These are phyloP conservation scores for Urosaurus nigricauda DNA, from an alignment of 2,797 vertebrate species.

Conservation along the genomic window DNA sequence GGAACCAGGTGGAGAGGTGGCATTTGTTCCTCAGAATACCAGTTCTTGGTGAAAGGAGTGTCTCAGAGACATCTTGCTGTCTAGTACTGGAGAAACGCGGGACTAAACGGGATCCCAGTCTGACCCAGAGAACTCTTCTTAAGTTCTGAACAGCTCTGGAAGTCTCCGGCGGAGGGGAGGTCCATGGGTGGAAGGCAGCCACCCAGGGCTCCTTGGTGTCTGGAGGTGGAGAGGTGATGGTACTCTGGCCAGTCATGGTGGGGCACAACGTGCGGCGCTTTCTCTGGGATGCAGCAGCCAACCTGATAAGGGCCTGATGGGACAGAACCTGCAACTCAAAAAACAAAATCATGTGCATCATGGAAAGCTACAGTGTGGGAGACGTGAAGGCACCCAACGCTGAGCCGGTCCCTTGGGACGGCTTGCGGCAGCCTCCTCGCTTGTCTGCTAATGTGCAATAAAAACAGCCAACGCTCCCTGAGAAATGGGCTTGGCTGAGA, in stretches of 20 bases:
- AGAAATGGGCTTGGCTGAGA: neutral
- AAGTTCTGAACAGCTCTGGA: neutral
- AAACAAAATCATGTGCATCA: neutral
- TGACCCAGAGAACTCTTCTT: neutral
- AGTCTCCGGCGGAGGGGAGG: neutral
- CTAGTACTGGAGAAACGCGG: neutral
- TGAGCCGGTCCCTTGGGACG: neutral
- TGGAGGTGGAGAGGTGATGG: neutral
- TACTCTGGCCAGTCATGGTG: neutral
- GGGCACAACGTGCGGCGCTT: neutral
- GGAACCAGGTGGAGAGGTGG: too few relatives aligned
- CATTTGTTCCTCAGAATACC: neutral
- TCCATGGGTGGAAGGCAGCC: neutral
- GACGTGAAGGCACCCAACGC: neutral
- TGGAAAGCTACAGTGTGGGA: neutral
- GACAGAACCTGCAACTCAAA: constrained; percentile 24
- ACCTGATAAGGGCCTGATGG: neutral
- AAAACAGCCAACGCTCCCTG: neutral
- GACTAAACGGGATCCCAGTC: neutral
- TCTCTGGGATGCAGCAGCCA: neutral
- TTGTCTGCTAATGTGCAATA: neutral
- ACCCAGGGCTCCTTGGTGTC: neutral
- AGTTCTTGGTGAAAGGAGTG: neutral
- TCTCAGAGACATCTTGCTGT: neutral
- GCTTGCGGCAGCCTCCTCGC: neutral